Evolutionary conservation across 2,888 invertebrate species (phyloP).

Genomic region (Phengaris arion): DNA sequence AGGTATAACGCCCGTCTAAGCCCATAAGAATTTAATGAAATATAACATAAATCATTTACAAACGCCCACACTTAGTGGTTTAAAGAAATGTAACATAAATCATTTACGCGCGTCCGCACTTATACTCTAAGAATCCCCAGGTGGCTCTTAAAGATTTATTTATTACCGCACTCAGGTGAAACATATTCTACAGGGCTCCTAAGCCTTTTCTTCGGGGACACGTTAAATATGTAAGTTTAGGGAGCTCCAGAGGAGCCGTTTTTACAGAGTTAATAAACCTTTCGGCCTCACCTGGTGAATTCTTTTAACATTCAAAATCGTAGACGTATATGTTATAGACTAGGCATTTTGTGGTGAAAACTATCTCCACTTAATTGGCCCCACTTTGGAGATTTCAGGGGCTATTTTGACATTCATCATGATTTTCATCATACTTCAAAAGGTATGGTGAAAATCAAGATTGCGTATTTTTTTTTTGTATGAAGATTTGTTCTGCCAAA

Average conservation of each 20-base stretch:
- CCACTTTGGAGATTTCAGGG: no score
- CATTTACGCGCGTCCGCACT: slow-evolving; percentile 9
- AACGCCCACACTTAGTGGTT: background rate
- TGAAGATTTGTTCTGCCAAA: no score
- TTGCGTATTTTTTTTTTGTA: no score
- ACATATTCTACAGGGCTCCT: background rate
- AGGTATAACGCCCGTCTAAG: background rate
- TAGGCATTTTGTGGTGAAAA: no score
- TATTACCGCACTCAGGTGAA: slow-evolving; percentile 19
- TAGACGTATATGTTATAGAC: no score
- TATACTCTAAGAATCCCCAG: background rate
- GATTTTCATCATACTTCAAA: no score
- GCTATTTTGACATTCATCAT: no score
- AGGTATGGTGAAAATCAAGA: no score
- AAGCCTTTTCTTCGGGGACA: slow-evolving; percentile 11
- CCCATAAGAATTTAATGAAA: slow-evolving; percentile 1
- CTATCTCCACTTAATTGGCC: no score
- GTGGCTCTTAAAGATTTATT: slow-evolving; percentile 16
- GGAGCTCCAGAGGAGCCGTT: no score
- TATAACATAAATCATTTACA: background rate
- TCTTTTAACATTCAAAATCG: no score
- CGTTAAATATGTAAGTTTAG: slow-evolving; percentile 22
- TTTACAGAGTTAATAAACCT: background rate
- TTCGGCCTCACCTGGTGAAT: background rate
- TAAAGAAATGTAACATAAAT: background rate